phyloP scores from a whole-genome alignment of 2,797 vertebrate species.

The Clarias fuscus region DNA sequence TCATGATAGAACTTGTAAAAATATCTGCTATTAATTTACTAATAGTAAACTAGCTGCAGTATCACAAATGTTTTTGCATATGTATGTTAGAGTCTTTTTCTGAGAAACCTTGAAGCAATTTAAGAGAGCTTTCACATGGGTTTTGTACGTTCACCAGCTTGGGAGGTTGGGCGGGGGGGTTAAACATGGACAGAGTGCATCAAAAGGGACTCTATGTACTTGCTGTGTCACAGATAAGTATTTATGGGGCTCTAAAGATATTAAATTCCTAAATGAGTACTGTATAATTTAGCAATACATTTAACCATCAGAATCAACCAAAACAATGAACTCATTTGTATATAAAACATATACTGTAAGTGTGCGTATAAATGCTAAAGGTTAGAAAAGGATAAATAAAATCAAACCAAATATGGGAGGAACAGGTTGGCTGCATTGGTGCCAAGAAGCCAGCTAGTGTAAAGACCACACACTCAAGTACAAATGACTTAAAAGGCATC shows the following conservation, averaged over 20 bases:
- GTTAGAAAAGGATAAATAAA: slow-evolving; percentile 27
- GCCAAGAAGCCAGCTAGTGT: slow-evolving; percentile 41
- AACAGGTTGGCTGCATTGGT: slow-evolving; percentile 21
- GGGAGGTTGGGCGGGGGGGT: too few species aligned
- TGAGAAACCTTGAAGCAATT: not conserved
- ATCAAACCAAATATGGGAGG: slow-evolving; percentile 43
- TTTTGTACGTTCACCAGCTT: not conserved
- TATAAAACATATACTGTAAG: not conserved
- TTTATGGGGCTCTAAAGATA: not conserved
- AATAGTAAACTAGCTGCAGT: not conserved
- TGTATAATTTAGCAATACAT: not conserved
- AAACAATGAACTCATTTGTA: not conserved
- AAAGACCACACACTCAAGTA: slow-evolving; percentile 46
- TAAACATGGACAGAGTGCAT: not conserved
- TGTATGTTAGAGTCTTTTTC: not conserved
- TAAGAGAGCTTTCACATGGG: not conserved
- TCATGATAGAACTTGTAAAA: not conserved
- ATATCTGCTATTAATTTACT: not conserved
- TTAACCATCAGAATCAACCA: too few species aligned
- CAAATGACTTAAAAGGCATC: slow-evolving; percentile 39
- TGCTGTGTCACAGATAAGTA: not conserved
- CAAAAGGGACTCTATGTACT: not conserved
- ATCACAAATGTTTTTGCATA: not conserved
- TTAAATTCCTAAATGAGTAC: not conserved
- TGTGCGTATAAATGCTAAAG: slow-evolving; percentile 19